Base-by-base conservation (phyloP, 2,797 vertebrate species). In the Moxostoma hubbsi region DNA sequence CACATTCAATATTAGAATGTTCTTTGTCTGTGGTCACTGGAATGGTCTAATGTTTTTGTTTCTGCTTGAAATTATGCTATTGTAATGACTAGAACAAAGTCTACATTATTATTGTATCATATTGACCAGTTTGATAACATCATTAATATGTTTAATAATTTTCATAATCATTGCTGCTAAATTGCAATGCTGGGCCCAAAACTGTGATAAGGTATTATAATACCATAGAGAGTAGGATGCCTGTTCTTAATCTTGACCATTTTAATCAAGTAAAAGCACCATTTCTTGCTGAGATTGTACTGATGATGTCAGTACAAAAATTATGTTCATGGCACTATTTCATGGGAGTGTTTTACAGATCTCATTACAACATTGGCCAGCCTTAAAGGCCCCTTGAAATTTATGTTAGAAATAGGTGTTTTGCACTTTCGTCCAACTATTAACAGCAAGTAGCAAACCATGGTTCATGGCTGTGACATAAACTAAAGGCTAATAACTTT, bases 71-170 rank as follows among this genome's bases (percentile, higher is more conserved):
- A 55, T 47, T 9, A 57, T 57, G 15, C 11, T 13, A 4, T 76
- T 73, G 18, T 55, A 74, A 63, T 79, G 62, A n/a, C 72, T 15
- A 7, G 13, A 1, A 4, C 46, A 45, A n/a, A 24, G 24, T 24
- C 24, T 82, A 85, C 24, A 24, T 24, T 24, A 24, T 58, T 87
- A 7, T 12, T 79, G 83, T 85, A 75, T 43, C 74, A 82, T 53
- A 12, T 87, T 88, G 89, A 86, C 84, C 82, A 57, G 24, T 74
- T 71, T 77, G 83, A 73, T 84, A 74, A 80, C 73, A 87, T 87
- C 81, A 87, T 91, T 88, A 89, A 85, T 79, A 51, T 74, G 55
- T 24, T 45, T 83, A 78, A 82, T 84, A 58, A 85, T 80, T 78
- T 16, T 5, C 66, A 18, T 24, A 24, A 71, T 50, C 18, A 49